Base-by-base conservation (phyloP, 2,797 vertebrate genomes). In the Tragelaphus oryx region DNA sequence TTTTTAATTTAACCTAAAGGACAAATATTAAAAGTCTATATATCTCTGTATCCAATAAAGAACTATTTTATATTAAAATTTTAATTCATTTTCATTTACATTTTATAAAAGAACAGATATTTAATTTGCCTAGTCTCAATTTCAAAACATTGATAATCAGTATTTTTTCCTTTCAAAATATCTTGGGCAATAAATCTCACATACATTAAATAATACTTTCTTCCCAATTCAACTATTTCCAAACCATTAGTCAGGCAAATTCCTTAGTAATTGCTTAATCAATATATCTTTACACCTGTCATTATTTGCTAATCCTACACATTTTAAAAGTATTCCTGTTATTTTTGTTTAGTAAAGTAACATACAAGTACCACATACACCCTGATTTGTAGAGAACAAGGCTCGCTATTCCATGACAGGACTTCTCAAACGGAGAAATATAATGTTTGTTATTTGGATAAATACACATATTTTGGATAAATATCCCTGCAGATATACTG, bases 131-230 rank as follows among this genome's bases (percentile, higher is more conserved):
- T 93, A 65, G 57, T 74, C 14, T 95, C 62, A 88, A 57, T 75
- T 89, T 96, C 41, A 92, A n/a, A 89, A 91, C 22, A 93, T 59
- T 80, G 44, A 86, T 44, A 89, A 94, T 83, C 46, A 88, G 48
- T 12, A 71, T 59, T 68, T 80, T 68, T 93, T 96, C 90, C 33
- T 79, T 94, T 93, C 37, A 28, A 96, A 96, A 92, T 3, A 89
- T 88, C 84, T 89, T 75, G 57, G 68, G 16, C 50, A 93, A 78
- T 75, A 96, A 93, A 57, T 81, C 20, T 96, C 62, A 37, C 16
- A 60, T 74, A 90, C 3, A 20, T 20, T 79, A 94, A 96, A 87
- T 55, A 96, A 94, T 93, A 91, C 6, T 85, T 91, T 74, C 55
- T 79, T 57, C 33, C 20, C 48, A 95, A 18, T 92, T 82, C 28